These are phyloP conservation scores for Apodemus sylvaticus DNA, from an alignment of 2,113 vertebrate genomes.

Conservation along the genomic window DNA sequence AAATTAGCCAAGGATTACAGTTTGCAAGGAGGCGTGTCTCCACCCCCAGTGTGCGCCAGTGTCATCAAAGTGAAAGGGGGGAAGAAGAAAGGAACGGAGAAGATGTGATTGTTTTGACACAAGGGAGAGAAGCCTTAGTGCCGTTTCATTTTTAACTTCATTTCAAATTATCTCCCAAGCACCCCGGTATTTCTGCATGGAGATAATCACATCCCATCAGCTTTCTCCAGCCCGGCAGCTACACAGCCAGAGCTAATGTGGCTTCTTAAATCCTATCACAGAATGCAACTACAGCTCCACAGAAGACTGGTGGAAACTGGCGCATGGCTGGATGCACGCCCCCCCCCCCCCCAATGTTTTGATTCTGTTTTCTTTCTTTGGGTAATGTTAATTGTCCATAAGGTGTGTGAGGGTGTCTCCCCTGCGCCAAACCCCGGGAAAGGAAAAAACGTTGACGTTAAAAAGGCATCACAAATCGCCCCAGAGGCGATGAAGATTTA, in stretches of 20 bases:
- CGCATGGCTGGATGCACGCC: background rate
- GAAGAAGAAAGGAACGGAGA: slow-evolving; percentile 16
- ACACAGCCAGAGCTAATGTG: slow-evolving; percentile 15
- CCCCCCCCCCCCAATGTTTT: background rate
- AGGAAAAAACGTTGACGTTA: background rate
- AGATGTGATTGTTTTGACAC: slow-evolving; percentile 78
- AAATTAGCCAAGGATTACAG: slow-evolving; percentile 77
- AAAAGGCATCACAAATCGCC: background rate
- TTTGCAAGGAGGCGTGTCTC: slow-evolving; percentile 63
- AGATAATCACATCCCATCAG: slow-evolving; percentile 70
- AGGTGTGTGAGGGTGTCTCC: background rate
- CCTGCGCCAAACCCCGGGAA: background rate
- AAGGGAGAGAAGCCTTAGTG: slow-evolving; percentile 60
- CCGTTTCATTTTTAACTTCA: slow-evolving; percentile 77
- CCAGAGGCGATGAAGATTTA: background rate
- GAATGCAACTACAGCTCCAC: background rate
- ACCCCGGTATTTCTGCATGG: slow-evolving; percentile 67
- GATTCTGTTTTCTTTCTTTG: slow-evolving; percentile 52
- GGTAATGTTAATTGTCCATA: slow-evolving; percentile 27
- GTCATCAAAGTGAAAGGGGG: slow-evolving; percentile 60
- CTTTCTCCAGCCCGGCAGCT: slow-evolving; percentile 19
- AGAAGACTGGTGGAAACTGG: background rate
- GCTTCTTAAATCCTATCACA: slow-evolving; percentile 57
- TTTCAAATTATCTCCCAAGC: slow-evolving; percentile 72
- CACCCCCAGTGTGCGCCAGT: slow-evolving; percentile 67